phyloP scores from a whole-genome alignment of 2,888 invertebrate genomes.

The Cephus spinipes region DNA sequence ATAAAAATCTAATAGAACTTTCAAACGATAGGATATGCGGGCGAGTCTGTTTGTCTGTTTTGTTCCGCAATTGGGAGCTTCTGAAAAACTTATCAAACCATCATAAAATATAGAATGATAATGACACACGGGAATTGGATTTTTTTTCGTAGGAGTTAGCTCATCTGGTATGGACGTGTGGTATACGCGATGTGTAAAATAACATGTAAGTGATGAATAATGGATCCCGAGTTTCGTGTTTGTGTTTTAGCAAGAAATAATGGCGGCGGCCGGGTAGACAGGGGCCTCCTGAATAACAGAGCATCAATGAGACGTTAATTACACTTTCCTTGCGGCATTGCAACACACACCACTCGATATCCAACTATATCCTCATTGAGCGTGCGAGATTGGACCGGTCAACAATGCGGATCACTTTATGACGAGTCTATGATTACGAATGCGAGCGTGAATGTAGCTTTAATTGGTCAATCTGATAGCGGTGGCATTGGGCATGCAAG shows the following conservation, averaged over 20 bases:
- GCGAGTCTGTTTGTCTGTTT: neutral
- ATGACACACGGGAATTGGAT: neutral
- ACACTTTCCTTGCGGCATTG: slow-evolving; percentile 13
- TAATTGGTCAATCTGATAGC: slow-evolving; percentile 17
- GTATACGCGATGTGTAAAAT: neutral
- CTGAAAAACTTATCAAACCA: neutral
- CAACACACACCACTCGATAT: slow-evolving; percentile 13
- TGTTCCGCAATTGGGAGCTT: neutral
- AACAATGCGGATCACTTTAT: slow-evolving; percentile 22
- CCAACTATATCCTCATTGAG: slow-evolving; percentile 2
- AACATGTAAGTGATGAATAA: neutral
- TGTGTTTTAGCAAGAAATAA: neutral
- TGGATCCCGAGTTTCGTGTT: neutral
- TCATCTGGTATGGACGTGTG: neutral
- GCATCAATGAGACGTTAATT: slow-evolving; percentile 24
- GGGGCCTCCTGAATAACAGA: neutral
- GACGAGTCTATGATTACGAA: slow-evolving; percentile 24
- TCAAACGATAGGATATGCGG: neutral
- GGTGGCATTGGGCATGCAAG: neutral
- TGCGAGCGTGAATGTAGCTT: slow-evolving; percentile 20
- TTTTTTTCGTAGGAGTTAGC: neutral
- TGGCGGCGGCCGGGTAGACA: neutral
- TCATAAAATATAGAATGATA: neutral
- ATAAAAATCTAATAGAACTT: neutral
- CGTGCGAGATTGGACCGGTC: slow-evolving; percentile 9